Conservation (phyloP, 2,113 vertebrate genomes). For the Pithys albifrons region DNA sequence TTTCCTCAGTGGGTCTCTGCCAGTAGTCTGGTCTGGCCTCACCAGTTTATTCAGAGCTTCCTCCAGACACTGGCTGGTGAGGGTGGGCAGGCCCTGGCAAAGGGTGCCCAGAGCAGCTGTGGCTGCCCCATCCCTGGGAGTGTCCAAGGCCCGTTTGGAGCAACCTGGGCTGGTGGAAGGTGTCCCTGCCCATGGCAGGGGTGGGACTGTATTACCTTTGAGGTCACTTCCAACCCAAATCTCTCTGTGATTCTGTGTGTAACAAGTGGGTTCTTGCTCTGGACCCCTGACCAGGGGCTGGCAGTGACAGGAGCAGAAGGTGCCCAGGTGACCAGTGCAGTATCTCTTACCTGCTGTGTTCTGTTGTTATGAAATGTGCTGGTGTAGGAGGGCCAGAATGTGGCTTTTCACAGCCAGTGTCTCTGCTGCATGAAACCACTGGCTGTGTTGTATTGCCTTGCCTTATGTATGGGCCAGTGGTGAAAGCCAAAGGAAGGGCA, state of each 20-base stretch:
- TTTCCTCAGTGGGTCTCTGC: neutral
- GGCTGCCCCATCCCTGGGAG: neutral
- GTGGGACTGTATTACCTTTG: neutral
- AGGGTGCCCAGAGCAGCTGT: accelerated
- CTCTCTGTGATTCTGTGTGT: neutral
- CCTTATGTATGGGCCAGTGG: neutral
- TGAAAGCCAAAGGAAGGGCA: neutral
- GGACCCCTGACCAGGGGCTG: neutral
- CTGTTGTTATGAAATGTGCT: neutral
- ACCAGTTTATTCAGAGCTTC: neutral
- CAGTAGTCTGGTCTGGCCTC: neutral
- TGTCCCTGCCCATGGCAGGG: neutral
- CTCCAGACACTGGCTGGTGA: neutral
- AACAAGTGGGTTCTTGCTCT: neutral
- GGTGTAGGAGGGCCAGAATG: neutral
- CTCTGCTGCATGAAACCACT: neutral
- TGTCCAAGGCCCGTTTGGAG: neutral
- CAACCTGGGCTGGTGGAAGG: no score
- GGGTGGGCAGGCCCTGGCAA: neutral
- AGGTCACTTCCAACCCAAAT: neutral
- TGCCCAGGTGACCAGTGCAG: neutral
- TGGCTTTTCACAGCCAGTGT: neutral
- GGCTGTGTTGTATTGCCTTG: neutral
- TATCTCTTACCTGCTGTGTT: neutral
- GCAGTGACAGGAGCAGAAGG: neutral